Evolutionary conservation across 2,113 vertebrate species (phyloP).

Genomic region (Apeltes quadracus): DNA sequence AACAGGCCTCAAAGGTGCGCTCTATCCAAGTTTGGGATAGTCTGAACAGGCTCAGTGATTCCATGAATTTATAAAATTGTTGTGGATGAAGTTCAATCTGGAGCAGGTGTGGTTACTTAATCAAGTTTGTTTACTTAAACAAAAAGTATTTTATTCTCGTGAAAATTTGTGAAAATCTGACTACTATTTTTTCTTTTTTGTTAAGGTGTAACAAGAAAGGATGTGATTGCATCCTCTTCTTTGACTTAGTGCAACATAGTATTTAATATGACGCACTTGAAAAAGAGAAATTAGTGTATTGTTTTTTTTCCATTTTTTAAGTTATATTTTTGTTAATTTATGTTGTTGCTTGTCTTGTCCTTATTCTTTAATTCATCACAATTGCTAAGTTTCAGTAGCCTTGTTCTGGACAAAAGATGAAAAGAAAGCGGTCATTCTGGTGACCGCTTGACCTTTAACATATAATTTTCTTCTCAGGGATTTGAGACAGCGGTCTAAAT

Average conservation of each 20-base stretch:
- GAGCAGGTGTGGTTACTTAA: conserved; percentile 74
- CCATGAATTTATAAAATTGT: conserved; percentile 55
- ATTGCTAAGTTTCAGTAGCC: conserved; percentile 69
- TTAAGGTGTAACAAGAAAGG: conserved; percentile 30
- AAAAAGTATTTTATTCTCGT: conserved; percentile 67
- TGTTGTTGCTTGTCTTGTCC: conserved; percentile 67
- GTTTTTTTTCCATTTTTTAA: conserved; percentile 71
- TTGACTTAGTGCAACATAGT: conserved; percentile 25
- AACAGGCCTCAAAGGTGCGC: conserved; percentile 6
- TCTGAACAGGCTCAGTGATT: conserved; percentile 53
- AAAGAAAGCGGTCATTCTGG: conserved; percentile 62
- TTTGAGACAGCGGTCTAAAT: conserved; percentile 66
- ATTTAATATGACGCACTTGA: conserved; percentile 51
- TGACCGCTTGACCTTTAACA: conserved; percentile 63
- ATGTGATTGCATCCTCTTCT: conserved; percentile 42
- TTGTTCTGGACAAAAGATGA: conserved; percentile 75
- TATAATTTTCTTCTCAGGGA: conserved; percentile 75
- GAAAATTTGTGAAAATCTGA: conserved; percentile 48
- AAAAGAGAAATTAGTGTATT: conserved; percentile 44
- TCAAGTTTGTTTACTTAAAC: conserved; percentile 29
- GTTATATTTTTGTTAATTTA: conserved; percentile 75
- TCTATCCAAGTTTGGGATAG: conserved; percentile 36
- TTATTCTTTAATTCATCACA: conserved; percentile 71
- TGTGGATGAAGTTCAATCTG: conserved; percentile 56
- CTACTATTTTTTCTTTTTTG: conserved; percentile 59